Conservation (phyloP, 2,113 vertebrate genomes). For the Chamaea fasciata region DNA sequence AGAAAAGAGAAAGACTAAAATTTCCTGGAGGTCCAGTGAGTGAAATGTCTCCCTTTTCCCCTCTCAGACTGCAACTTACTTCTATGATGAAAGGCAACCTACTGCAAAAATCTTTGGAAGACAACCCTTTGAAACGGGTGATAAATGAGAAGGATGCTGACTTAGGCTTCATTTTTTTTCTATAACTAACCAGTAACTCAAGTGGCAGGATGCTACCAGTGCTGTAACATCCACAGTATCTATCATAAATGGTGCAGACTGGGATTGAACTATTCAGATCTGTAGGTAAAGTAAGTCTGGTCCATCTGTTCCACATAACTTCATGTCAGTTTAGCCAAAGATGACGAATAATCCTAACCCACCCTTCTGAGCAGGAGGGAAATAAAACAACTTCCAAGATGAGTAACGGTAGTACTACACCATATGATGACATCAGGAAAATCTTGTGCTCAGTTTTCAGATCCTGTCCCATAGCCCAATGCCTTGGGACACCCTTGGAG, state of each 20-base stretch:
- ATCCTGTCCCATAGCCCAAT: neutral
- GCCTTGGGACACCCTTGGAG: neutral
- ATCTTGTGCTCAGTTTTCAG: neutral
- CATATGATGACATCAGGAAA: neutral
- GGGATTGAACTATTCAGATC: neutral
- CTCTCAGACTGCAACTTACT: neutral
- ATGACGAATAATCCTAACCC: neutral
- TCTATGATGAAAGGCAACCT: neutral
- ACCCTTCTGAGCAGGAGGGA: conserved; percentile 21
- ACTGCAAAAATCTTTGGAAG: neutral
- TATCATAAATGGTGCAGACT: neutral
- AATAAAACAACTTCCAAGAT: neutral
- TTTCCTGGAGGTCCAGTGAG: fast-evolving
- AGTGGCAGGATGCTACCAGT: neutral
- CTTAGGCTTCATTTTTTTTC: neutral
- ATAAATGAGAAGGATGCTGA: neutral
- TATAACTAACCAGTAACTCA: neutral
- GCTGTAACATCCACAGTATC: neutral
- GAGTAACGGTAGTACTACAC: neutral
- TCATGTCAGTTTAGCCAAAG: neutral
- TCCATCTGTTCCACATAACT: conserved; percentile 21
- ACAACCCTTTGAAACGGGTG: neutral
- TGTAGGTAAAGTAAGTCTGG: neutral
- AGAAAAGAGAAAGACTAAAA: neutral
- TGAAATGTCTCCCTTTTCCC: neutral